Evolutionary conservation across 2,113 vertebrate genomes (phyloP).

Genomic region (Macrotis lagotis): DNA sequence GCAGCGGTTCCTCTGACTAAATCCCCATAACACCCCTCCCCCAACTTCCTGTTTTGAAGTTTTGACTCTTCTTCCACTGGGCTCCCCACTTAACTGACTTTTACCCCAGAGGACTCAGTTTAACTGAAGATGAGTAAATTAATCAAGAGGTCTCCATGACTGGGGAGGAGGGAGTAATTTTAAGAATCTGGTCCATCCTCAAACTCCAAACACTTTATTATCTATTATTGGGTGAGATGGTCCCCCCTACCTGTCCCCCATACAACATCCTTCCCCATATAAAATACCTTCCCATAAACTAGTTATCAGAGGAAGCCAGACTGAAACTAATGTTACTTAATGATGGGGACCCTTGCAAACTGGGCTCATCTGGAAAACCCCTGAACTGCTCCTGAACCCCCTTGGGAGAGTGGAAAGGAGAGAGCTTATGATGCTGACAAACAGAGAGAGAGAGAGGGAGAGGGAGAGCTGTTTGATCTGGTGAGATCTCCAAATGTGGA

Average conservation of each 20-base stretch:
- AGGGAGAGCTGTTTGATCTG: background rate
- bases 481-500: background rate
- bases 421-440: background rate
- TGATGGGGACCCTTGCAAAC: background rate
- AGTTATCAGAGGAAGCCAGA: background rate
- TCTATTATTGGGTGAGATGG: background rate
- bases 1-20: background rate
- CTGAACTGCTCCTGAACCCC: background rate
- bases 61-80: slow-evolving; percentile 29
- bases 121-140: background rate
- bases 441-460: background rate
- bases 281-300: background rate
- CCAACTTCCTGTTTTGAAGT: slow-evolving; percentile 63
- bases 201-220: background rate
- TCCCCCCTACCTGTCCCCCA: background rate
- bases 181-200: slow-evolving; percentile 4
- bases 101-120: background rate
- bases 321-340: background rate
- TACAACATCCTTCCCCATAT: background rate
- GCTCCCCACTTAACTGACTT: background rate
- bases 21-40: slow-evolving; percentile 6
- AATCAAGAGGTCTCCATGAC: background rate
- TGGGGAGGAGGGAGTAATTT: background rate
- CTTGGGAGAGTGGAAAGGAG: background rate
- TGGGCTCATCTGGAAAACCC: background rate